Base-by-base conservation (phyloP, 1,140 invertebrate genomes). In the Habropoda laboriosa region DNA sequence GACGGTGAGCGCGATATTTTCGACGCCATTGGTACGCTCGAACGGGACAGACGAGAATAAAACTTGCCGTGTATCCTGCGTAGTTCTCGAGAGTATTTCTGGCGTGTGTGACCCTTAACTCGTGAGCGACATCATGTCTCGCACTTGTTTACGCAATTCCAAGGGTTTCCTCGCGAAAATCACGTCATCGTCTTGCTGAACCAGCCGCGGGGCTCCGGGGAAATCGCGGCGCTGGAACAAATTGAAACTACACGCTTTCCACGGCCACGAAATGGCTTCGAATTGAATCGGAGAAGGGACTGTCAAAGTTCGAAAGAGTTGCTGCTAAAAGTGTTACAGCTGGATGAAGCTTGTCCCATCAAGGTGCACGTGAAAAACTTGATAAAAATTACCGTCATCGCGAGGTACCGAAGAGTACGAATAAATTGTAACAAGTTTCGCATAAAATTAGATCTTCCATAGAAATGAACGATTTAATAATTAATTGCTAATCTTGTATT, bases 91-190 rank as follows among this genome's bases (percentile, higher is more conserved):
- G 45, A 57, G 66, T 83, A 82, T 83, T 82, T 73, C 53, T 76
- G 30, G 30, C 38, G 16, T 35, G 16, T 35, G 76, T 78, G 74
- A 82, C 67, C 80, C 53, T 83, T 82, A 74, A 82, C 74, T 78
- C 63, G 76, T 21, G 55, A 49, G 32, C 35, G 30, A 67, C 24
- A 21, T 70, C 58, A 57, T 30, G 35, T 77, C 60, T 21, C 51
- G 13, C 42, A 38, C 16, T 76, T 58, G 72, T 81, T 77, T 82
- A 66, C 38, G 60, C 55, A 71, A 64, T 66, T 71, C 40, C 47
- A 30, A 47, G 42, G 61, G 38, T 82, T 63, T n/a, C 49, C 72
- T 49, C 38, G 24, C 18, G 60, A 67, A 61, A 60, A 30, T 67
- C 66, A 32, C 55, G 63, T 47, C 55, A 38, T 42, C 27, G 45